phyloP scores from a whole-genome alignment of 2,113 vertebrate genomes.

The Podilymbus podiceps region DNA sequence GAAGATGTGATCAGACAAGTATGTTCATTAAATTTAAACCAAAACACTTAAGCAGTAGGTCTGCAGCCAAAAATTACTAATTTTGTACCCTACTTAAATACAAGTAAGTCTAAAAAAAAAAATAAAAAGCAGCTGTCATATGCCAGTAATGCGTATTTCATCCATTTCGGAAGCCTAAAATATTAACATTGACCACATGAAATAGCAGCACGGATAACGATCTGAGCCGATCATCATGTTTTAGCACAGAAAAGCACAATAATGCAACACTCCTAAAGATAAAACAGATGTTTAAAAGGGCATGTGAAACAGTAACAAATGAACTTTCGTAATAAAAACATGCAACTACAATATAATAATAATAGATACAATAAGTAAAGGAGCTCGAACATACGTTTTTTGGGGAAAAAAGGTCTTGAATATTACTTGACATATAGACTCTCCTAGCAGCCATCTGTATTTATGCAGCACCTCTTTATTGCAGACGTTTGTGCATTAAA shows the following conservation, averaged over 20 bases:
- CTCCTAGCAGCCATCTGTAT: background rate
- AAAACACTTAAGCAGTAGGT: background rate
- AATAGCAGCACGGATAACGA: background rate
- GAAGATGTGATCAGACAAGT: background rate
- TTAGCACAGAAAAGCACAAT: background rate
- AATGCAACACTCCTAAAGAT: background rate
- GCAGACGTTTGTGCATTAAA: no score
- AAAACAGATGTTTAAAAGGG: background rate
- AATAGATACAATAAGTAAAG: background rate
- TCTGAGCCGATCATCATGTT: background rate
- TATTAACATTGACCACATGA: background rate
- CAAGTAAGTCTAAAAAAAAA: background rate
- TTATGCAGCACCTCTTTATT: background rate
- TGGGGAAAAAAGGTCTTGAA: no score
- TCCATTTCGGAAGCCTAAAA: background rate
- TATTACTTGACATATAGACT: background rate
- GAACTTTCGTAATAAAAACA: background rate
- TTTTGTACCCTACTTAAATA: background rate
- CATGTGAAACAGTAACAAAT: background rate
- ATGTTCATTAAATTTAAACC: background rate
- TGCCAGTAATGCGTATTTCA: background rate
- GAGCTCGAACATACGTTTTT: background rate
- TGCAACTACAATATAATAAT: background rate
- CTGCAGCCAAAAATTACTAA: background rate
- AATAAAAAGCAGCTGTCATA: background rate